phyloP scores from a whole-genome alignment of 2,888 invertebrate genomes.

The Cenopis cana region DNA sequence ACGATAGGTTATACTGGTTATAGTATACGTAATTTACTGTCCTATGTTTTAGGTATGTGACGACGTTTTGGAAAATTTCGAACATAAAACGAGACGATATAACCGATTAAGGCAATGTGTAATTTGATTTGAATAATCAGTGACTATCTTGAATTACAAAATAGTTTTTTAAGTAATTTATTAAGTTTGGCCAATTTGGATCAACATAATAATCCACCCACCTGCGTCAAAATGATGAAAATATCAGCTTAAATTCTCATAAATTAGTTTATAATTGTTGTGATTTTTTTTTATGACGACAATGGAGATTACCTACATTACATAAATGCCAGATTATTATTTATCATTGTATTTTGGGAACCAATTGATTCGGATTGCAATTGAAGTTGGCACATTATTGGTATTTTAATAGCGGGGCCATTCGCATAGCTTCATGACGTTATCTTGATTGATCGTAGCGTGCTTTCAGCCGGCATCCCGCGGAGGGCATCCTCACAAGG shows the following conservation, averaged over 20 bases:
- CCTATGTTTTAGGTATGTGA: too few species aligned
- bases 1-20: too few species aligned
- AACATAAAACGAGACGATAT: too few species aligned
- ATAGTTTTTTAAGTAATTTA: too few species aligned
- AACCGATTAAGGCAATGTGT: too few species aligned
- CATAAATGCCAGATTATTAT: slow-evolving; percentile 51
- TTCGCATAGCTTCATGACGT: slow-evolving; percentile 73
- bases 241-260: not conserved
- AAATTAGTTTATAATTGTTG: slow-evolving; percentile 6
- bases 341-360: slow-evolving; percentile 60
- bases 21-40: too few species aligned
- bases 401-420: slow-evolving; percentile 75
- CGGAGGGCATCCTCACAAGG: not conserved
- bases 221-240: too few species aligned
- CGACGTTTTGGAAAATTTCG: too few species aligned
- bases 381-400: slow-evolving; percentile 74
- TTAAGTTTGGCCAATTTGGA: too few species aligned
- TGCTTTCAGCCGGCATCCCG: slow-evolving; percentile 64
- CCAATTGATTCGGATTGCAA: slow-evolving; percentile 64
- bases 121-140: too few species aligned
- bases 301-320: slow-evolving; percentile 45
- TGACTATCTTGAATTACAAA: too few species aligned
- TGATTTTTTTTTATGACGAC: slow-evolving; percentile 35
- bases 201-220: too few species aligned
- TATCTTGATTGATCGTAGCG: slow-evolving; percentile 77